These are phyloP conservation scores for Peromyscus attwateri DNA, from an alignment of 2,797 vertebrate species.

Conservation along the genomic window DNA sequence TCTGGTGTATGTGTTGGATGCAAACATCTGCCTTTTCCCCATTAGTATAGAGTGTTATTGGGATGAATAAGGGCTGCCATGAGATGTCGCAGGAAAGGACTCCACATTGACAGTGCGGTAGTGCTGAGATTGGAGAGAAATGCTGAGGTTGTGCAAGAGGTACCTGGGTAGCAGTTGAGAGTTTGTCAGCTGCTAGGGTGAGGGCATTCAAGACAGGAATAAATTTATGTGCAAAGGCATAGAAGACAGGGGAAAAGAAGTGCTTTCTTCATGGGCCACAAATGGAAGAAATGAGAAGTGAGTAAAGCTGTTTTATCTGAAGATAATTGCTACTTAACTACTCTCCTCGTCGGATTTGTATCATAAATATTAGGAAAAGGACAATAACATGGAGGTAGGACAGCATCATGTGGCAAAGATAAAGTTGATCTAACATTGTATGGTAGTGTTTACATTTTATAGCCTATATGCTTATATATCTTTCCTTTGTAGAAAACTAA, in stretches of 20 bases:
- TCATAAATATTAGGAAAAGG: neutral
- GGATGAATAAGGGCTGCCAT: accelerated
- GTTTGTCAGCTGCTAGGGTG: neutral
- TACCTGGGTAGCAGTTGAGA: neutral
- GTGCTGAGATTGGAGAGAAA: neutral
- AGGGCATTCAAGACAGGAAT: neutral
- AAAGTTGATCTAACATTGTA: neutral
- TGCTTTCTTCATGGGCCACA: neutral
- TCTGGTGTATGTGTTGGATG: neutral
- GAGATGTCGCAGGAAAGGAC: neutral
- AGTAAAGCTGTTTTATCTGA: slow-evolving; percentile 18
- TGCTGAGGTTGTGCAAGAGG: neutral
- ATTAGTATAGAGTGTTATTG: accelerated
- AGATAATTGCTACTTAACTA: neutral
- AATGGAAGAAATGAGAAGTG: neutral
- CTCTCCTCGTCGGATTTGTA: neutral
- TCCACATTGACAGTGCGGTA: accelerated
- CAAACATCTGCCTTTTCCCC: neutral
- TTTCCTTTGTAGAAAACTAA: neutral
- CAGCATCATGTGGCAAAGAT: neutral
- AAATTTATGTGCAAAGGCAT: neutral
- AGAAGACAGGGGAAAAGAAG: neutral
- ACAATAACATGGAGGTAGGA: neutral
- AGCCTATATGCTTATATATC: neutral
- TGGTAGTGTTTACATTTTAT: neutral